Percentiles rank a stretch among this genome's conserved stretches.
Evolutionary conservation across 2,888 invertebrate genomes (phyloP).

Genomic region (Mycalesis mineus): DNA sequence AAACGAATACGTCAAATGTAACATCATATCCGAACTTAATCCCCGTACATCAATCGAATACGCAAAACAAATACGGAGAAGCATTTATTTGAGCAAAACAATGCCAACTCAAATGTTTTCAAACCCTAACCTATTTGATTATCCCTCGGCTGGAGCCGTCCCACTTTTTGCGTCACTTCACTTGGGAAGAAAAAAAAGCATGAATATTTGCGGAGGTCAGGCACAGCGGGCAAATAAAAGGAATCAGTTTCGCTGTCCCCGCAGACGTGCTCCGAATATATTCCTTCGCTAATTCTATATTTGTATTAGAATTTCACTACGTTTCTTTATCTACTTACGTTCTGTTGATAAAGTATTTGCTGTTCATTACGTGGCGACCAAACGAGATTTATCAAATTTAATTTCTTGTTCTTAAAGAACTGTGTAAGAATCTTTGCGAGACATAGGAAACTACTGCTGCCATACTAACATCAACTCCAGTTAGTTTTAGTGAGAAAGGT

Average conservation of each 20-base stretch:
- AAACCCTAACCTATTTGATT: conserved; percentile 61
- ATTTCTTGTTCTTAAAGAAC: no score
- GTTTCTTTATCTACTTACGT: conserved; percentile 1
- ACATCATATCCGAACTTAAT: background rate
- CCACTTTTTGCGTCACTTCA: conserved; percentile 48
- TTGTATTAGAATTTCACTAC: conserved; percentile 9
- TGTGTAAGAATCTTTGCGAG: no score
- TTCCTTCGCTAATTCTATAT: conserved; percentile 18
- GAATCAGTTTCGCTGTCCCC: conserved; percentile 30
- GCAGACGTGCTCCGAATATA: conserved; percentile 26
- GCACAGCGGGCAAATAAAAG: conserved; percentile 39
- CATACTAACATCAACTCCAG: no score
- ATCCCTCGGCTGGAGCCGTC: conserved; percentile 54
- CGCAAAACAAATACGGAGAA: background rate
- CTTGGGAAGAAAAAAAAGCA: conserved; percentile 43
- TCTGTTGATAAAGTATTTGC: background rate
- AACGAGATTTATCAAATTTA: no score
- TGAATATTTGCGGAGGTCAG: conserved; percentile 47
- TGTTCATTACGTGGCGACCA: background rate
- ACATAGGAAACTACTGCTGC: no score
- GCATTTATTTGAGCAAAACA: conserved; percentile 7
- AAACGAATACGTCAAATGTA: no score
- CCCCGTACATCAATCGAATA: background rate
- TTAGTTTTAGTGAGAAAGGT: no score
- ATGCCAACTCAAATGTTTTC: conserved; percentile 35